Percentiles rank a stretch among this genome's conserved stretches.
phyloP scores from a whole-genome alignment of 1,140 invertebrate species.

The Brachionus paranguensis region DNA sequence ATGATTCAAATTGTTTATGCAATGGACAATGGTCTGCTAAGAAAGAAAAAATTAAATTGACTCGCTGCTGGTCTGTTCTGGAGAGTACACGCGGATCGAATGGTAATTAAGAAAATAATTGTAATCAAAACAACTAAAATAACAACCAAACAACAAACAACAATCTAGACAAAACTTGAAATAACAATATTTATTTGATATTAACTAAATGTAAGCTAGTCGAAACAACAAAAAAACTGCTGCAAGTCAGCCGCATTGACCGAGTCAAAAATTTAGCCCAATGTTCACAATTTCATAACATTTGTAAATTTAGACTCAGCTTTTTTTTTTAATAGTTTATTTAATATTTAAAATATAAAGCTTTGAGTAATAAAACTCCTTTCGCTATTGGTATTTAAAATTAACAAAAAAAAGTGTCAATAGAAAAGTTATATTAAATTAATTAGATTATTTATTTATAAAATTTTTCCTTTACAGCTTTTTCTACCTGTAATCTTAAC shows the following conservation, averaged over 20 bases:
- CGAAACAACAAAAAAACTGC: neutral
- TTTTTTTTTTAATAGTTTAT: too few species aligned
- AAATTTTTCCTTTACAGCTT: too few species aligned
- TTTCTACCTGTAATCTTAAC: too few species aligned
- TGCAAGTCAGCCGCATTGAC: neutral
- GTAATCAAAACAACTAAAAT: slow-evolving; percentile 34
- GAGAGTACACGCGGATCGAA: neutral
- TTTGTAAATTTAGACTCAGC: neutral
- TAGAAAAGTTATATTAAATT: too few species aligned
- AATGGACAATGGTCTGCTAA: neutral
- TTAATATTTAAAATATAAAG: too few species aligned
- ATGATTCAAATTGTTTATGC: neutral
- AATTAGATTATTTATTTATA: too few species aligned
- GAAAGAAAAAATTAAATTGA: neutral
- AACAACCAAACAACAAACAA: slow-evolving; percentile 13
- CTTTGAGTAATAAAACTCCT: too few species aligned
- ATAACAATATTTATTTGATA: slow-evolving; percentile 33
- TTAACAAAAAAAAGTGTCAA: too few species aligned
- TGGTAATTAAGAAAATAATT: slow-evolving; percentile 35
- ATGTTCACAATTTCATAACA: neutral
- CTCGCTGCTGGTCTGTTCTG: neutral
- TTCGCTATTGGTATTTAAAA: too few species aligned
- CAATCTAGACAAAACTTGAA: slow-evolving; percentile 14
- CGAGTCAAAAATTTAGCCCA: neutral
- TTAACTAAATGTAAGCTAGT: slow-evolving; percentile 27